Evolutionary conservation across 2,113 vertebrate genomes (phyloP).

Genomic region (Phalacrocorax aristotelis): DNA sequence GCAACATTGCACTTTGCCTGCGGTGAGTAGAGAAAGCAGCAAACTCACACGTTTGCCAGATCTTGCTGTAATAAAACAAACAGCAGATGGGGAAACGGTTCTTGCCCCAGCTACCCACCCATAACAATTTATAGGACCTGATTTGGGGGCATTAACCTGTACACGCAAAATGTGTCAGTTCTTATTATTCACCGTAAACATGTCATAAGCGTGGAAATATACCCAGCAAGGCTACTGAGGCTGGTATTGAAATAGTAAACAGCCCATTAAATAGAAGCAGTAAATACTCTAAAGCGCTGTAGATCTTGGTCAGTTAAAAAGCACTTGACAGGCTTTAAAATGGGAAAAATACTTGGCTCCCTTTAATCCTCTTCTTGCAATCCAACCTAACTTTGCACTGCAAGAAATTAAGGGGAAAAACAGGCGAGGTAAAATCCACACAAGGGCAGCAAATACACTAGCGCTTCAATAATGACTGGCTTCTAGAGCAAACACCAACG

Average conservation of each 20-base stretch:
- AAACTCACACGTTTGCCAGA: not conserved
- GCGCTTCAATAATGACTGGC: not conserved
- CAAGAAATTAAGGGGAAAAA: not conserved
- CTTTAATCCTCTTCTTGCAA: not conserved
- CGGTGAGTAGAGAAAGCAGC: not conserved
- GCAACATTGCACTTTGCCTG: not conserved
- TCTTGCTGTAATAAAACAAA: not conserved
- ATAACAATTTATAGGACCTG: slow-evolving; percentile 16
- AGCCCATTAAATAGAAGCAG: slow-evolving; percentile 43
- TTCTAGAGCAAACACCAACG: not conserved
- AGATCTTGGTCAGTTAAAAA: slow-evolving; percentile 41
- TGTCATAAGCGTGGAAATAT: slow-evolving; percentile 38
- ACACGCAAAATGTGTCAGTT: not conserved
- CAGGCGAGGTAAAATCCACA: not conserved
- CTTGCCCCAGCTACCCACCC: not conserved
- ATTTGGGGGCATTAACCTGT: slow-evolving; percentile 27
- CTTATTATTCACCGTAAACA: slow-evolving; percentile 46
- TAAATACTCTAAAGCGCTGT: slow-evolving; percentile 17
- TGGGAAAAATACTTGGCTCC: not conserved
- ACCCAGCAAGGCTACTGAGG: not conserved
- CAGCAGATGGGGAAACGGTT: not conserved
- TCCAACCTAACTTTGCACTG: not conserved
- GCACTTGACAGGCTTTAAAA: not conserved
- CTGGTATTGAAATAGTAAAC: slow-evolving; percentile 11
- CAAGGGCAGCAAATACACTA: not conserved